Base-by-base conservation (phyloP, 2,888 invertebrate genomes). In the Trimorus sp. region DNA sequence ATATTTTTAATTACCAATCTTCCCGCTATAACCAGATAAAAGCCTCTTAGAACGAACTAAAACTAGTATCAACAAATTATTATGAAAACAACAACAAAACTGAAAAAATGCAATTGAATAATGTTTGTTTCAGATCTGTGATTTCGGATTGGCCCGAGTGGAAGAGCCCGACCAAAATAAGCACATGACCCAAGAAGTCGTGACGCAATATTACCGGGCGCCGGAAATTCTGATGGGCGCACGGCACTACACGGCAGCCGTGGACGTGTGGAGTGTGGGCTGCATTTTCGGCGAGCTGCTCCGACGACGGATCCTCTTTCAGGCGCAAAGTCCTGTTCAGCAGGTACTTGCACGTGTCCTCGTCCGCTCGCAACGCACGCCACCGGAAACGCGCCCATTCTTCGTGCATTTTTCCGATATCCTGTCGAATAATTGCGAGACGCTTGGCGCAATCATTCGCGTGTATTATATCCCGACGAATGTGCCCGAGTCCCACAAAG, bases 191-290 rank as follows among this genome's bases (percentile, higher is more conserved):
- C 99, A 99, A 93, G 99, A 99, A 93, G 99, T 99, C 83, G 99
- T 99, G 83, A 99, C 99, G 85, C 99, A 99, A 93, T 99, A 99
- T 93, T 99, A 99, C 93, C 95, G 99, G 85, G 98, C 99, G 26
- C 99, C 99, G 0, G 99, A 99, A 93, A 98, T 99, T 88, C 94
- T 99, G 81, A 99, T 99, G 99, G 99, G 99, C 40, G 98, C 99
- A 40, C 96, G 97, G 88, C 98, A 99, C 92, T 99, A 99, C 93
- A 96, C 97, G 7, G 97, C 97, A 9, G 98, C 98, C 5, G 98
- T 99, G 58, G 99, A 99, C 92, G 98, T 99, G 70, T 99, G 99
- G 99, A 98, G 98, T 54, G 99, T 99, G 58, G 99, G 99, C 59
- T 99, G 99, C 93, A 99, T 99, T 92, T 99, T 99, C 92, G 99